Conservation (phyloP, 2,888 invertebrate genomes). For the Ryuthela nishihirai region DNA sequence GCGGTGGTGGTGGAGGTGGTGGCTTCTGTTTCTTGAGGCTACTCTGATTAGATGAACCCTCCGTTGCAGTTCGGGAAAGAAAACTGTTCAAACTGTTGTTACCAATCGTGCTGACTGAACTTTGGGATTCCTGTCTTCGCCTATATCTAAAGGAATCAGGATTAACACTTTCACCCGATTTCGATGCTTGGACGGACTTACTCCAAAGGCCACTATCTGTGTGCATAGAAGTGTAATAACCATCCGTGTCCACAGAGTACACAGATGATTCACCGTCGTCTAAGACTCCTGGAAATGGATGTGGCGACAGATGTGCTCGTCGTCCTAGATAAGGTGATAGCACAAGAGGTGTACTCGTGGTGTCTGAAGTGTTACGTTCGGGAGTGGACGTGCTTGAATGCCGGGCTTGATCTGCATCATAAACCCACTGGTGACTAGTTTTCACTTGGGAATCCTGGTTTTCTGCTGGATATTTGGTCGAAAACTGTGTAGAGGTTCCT, state of each 20-base stretch:
- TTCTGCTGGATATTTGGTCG: slow-evolving; percentile 16
- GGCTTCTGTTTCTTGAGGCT: slow-evolving; percentile 12
- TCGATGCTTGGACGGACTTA: slow-evolving; percentile 3
- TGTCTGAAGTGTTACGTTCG: slow-evolving; percentile 8
- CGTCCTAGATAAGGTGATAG: slow-evolving; percentile 32
- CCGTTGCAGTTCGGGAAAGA: slow-evolving; percentile 39
- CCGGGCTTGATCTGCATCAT: not conserved
- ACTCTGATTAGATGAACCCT: slow-evolving; percentile 35
- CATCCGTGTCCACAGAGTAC: slow-evolving; percentile 94
- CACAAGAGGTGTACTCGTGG: slow-evolving; percentile 22
- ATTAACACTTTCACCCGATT: slow-evolving; percentile 46
- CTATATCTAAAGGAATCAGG: slow-evolving; percentile 14
- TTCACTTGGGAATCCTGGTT: slow-evolving; percentile 8
- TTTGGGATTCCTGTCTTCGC: slow-evolving; percentile 33
- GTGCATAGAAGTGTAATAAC: slow-evolving; percentile 96
- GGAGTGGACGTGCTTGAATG: slow-evolving; percentile 28
- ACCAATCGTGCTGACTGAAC: slow-evolving; percentile 39
- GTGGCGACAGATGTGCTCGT: not conserved
- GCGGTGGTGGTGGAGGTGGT: slow-evolving; percentile 42
- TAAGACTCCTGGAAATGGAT: not conserved
- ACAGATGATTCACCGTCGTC: slow-evolving; percentile 79
- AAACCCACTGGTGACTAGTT: slow-evolving; percentile 5
- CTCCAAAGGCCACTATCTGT: slow-evolving; percentile 78
- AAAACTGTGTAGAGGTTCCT: slow-evolving; percentile 5
- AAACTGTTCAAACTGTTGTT: slow-evolving; percentile 41